Evolutionary conservation across 2,797 vertebrate genomes (phyloP).

Genomic region (Kryptolebias ocellatus): DNA sequence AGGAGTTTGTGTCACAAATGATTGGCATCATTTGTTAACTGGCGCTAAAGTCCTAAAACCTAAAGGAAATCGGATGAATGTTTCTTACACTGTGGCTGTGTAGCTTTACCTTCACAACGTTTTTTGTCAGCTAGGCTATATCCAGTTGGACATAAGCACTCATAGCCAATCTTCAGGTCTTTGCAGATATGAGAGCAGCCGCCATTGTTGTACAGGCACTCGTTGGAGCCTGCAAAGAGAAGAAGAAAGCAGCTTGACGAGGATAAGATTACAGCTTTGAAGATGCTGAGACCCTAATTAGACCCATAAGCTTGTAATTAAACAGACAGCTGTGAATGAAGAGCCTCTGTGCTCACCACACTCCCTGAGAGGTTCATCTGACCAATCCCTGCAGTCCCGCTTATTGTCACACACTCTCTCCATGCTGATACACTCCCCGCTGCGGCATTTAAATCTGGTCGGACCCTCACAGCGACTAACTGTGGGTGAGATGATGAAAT

Average conservation of each 20-base stretch:
- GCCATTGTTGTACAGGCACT: constrained; percentile 86
- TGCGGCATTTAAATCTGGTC: constrained; percentile 84
- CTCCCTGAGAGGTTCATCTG: constrained; percentile 88
- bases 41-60: constrained; percentile 31
- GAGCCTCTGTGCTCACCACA: constrained; percentile 82
- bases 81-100: not conserved
- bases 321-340: constrained; percentile 14
- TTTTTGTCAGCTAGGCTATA: constrained; percentile 75
- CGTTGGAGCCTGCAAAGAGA: constrained; percentile 82
- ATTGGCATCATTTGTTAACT: constrained; percentile 16
- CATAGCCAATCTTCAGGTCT: constrained; percentile 87
- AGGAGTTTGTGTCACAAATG: constrained; percentile 20
- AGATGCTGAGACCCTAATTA: constrained; percentile 18
- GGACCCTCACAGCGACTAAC: constrained; percentile 84
- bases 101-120: constrained; percentile 84
- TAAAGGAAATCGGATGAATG: not conserved
- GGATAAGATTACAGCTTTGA: not conserved
- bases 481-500: constrained; percentile 41
- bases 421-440: constrained; percentile 88
- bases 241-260: not conserved
- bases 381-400: constrained; percentile 90
- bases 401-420: constrained; percentile 84
- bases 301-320: constrained; percentile 22
- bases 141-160: constrained; percentile 86
- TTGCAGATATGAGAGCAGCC: constrained; percentile 90